Base-by-base conservation (phyloP, 1,140 invertebrate genomes). In the Rhyacophila brunnea region DNA sequence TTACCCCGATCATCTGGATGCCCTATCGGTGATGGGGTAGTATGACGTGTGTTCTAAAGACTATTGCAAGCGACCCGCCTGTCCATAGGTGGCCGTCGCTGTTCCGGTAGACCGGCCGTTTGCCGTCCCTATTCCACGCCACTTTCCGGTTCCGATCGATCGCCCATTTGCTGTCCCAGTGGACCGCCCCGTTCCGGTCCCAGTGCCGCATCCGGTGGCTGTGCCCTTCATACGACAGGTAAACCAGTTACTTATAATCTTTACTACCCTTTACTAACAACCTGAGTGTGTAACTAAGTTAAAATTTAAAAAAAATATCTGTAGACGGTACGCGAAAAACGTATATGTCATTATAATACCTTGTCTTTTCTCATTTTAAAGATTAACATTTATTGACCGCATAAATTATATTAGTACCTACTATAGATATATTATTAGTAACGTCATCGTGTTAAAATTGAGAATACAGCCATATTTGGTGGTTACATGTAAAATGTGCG, bases 81-180 rank as follows among this genome's bases (percentile, higher is more conserved):
- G 57, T 46, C 68, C n/a, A 32, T 69, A 79, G 77, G 75, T 79
- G 1, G 71, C 71, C 6, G 74, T 78, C 0, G 72, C 73, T 2
- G 68, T 71, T 9, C 74, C 75, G 19, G 75, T 78, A 34, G 77
- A 79, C 68, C 68, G 75, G 2, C 74, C 73, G 2, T 75, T 74
- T 67, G 67, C 75, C 17, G 74, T 78, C 4, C 66, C 71, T 10
- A 73, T 79, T 6, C 73, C 75, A 19, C 69, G 68, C 4, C 71
- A 71, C 2, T 74, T 77, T 66, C 70, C 74, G 0, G 72, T 78
- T 19, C 61, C 75, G 10, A 71, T 79, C 9, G 75, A 77, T 62
- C 73, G 63, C 59, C 72, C 67, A 47, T 69, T 77, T 6, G 68
- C 75, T 5, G 74, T 77, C 9, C 72, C 74, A 6, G 75, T 79